phyloP scores from a whole-genome alignment of 1,140 invertebrate species.

The Papilio glaucus region DNA sequence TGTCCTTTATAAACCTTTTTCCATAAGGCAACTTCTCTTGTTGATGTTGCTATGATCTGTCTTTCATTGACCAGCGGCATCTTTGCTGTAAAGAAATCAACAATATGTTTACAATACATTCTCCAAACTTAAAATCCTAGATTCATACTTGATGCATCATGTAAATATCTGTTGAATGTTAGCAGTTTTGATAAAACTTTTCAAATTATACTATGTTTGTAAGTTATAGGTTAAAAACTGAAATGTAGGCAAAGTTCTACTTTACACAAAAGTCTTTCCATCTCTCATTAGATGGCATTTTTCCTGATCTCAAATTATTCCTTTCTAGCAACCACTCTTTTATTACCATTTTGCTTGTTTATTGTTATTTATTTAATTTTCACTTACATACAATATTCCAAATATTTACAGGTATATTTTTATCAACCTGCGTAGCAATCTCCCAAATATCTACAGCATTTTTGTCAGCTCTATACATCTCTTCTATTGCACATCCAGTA shows the following conservation, averaged over 20 bases:
- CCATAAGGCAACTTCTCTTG: slow-evolving; percentile 72
- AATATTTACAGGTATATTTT: slow-evolving; percentile 70
- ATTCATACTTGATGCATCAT: too few relatives aligned
- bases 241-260: too few relatives aligned
- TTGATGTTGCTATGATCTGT: slow-evolving; percentile 71
- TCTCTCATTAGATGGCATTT: too few relatives aligned
- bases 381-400: slow-evolving; percentile 74
- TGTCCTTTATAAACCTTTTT: slow-evolving; percentile 53
- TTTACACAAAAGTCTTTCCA: too few relatives aligned
- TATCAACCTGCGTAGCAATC: slow-evolving; percentile 66
- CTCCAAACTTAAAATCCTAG: too few relatives aligned
- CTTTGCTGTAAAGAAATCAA: slow-evolving; percentile 68
- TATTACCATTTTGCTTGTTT: background rate
- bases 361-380: slow-evolving; percentile 33
- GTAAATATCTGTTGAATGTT: too few relatives aligned
- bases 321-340: too few relatives aligned
- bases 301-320: too few relatives aligned
- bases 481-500: slow-evolving; percentile 49
- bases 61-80: slow-evolving; percentile 68
- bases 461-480: slow-evolving; percentile 53
- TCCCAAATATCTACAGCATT: slow-evolving; percentile 70
- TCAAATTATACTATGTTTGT: too few relatives aligned
- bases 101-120: background rate
- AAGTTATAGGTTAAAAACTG: too few relatives aligned
- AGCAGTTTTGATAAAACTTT: too few relatives aligned